Evolutionary conservation across 2,113 vertebrate species (phyloP).

Genomic region (Pituophis catenifer): DNA sequence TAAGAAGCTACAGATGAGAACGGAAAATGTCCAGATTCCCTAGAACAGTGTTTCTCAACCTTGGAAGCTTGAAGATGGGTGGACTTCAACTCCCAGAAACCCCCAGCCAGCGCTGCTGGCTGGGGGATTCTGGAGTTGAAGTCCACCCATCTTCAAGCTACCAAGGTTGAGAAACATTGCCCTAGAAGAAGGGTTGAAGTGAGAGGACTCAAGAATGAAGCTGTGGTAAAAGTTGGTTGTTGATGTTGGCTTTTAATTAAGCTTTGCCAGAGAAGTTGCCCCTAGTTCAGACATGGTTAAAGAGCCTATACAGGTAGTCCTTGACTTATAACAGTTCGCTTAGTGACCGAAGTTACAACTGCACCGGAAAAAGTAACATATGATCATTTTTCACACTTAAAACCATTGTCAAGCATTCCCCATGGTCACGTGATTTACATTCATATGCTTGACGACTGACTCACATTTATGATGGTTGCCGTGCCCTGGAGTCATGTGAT

Average conservation of each 20-base stretch:
- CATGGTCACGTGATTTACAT: neutral
- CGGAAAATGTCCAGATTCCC: slow-evolving; percentile 33
- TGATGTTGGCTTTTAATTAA: neutral
- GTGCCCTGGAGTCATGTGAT: neutral
- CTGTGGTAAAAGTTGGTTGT: neutral
- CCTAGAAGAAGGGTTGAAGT: neutral
- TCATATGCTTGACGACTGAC: neutral
- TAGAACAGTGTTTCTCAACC: no score
- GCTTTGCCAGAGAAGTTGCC: neutral
- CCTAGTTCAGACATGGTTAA: neutral
- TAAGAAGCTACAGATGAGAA: slow-evolving; percentile 54
- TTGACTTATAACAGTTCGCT: neutral
- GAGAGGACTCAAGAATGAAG: neutral
- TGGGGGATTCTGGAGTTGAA: no score
- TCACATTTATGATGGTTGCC: neutral
- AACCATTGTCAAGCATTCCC: neutral
- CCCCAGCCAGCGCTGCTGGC: no score
- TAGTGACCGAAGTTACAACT: neutral
- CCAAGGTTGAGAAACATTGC: no score
- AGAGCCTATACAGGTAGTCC: neutral
- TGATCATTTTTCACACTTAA: neutral
- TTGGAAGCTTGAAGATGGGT: no score
- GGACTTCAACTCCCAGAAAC: no score
- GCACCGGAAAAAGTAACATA: neutral
- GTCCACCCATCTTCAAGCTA: no score